Percentiles rank a stretch among this genome's conserved stretches.
Conservation (phyloP, 2,113 vertebrate genomes). For the Sorex araneus region DNA sequence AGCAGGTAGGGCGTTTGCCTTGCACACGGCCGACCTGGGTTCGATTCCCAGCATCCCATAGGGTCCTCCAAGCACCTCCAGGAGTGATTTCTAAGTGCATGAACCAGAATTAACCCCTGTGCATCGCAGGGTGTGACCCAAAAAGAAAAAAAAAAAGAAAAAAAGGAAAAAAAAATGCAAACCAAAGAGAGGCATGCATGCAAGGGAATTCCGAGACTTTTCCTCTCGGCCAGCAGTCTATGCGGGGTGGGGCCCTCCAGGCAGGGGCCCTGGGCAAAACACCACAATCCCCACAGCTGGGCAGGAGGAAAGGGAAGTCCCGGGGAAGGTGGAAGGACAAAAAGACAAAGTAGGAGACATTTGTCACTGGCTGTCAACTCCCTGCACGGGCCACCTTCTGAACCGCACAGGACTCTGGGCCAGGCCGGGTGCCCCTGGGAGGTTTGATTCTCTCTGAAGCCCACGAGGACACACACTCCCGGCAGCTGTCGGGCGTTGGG, state of each 20-base stretch:
- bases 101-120: too few relatives aligned
- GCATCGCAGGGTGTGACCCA: too few relatives aligned
- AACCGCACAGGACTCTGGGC: slow-evolving; percentile 19
- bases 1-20: too few relatives aligned
- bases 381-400: background rate
- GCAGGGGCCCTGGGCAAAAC: background rate
- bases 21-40: too few relatives aligned
- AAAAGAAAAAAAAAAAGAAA: too few relatives aligned
- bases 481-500: background rate
- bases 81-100: too few relatives aligned
- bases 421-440: slow-evolving; percentile 12
- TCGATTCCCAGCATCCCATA: too few relatives aligned
- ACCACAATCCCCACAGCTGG: background rate
- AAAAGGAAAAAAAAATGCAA: too few relatives aligned
- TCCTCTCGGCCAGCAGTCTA: background rate
- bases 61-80: too few relatives aligned
- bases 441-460: slow-evolving; percentile 74
- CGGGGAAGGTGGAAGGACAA: background rate
- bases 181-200: background rate
- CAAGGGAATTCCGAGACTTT: background rate
- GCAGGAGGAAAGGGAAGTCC: background rate
- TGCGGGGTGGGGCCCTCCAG: background rate
- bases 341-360: background rate
- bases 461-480: slow-evolving; percentile 42
- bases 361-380: background rate